Conservation (phyloP, 2,797 vertebrate genomes). For the Esox lucius region DNA sequence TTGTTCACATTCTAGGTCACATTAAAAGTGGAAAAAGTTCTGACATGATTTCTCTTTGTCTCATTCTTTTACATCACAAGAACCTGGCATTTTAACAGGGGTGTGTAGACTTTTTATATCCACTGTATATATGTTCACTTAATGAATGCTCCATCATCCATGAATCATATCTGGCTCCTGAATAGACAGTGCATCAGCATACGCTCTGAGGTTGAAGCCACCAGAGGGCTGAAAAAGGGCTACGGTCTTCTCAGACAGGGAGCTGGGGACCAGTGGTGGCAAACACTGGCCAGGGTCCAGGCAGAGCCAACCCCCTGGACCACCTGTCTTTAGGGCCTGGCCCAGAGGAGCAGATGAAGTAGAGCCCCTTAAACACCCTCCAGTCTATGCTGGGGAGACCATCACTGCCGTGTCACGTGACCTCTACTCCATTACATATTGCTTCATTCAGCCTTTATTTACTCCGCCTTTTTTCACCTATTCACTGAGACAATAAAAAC, state of each 20-base stretch:
- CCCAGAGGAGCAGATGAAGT: neutral
- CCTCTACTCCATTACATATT: neutral
- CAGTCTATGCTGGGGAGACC: neutral
- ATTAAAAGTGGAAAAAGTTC: too few relatives aligned
- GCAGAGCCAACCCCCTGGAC: neutral
- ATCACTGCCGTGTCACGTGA: neutral
- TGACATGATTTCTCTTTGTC: too few relatives aligned
- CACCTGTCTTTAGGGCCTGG: neutral
- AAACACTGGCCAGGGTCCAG: neutral
- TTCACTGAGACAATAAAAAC: neutral
- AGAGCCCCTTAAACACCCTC: neutral
- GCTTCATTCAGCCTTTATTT: neutral
- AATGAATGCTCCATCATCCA: too few relatives aligned
- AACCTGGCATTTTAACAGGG: too few relatives aligned
- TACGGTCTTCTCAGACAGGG: neutral
- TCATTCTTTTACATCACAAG: too few relatives aligned
- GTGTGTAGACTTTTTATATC: too few relatives aligned
- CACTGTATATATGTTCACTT: too few relatives aligned
- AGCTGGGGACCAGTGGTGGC: neutral
- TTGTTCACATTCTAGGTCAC: too few relatives aligned
- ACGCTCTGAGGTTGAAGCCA: neutral
- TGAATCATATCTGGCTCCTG: neutral
- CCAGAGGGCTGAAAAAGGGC: neutral
- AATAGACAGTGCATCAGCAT: neutral
- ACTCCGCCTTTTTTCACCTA: neutral